Base-by-base conservation (phyloP, 2,797 vertebrate species). In the Cyclura pinguis region DNA sequence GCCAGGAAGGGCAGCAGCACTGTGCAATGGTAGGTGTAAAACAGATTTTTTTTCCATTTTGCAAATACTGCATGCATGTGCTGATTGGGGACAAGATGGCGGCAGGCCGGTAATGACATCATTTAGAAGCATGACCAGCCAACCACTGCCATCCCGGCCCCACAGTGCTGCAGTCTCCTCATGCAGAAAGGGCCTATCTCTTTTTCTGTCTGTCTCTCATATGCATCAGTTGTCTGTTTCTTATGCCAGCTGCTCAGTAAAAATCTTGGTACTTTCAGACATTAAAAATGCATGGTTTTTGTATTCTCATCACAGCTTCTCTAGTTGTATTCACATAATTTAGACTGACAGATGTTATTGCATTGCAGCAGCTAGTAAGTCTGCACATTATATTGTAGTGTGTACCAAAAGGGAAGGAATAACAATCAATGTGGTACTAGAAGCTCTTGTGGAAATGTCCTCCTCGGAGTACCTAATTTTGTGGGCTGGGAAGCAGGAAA, bases 191-290 rank as follows among this genome's bases (percentile, higher is more conserved):
- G 18, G 57, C 16, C 59, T 62, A 62, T 64, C 22, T 64, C 22
- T 6, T 64, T 24, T 18, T 64, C 24, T 9, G 6, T 67, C 64
- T 32, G 1, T 69, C 29, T 84, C 62, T 22, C 29, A 52, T 20
- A 35, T 20, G n/a, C 59, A 72, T 24, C 67, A 52, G 16, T 10
- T 20, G 91, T 93, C 1, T 91, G 93, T 38, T 88, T 91, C 80
- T 2, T 12, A 67, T 76, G 59, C 86, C 35, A 89, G 67, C 76
- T 73, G 2, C 50, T 93, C 89, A 64, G n/a, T 1, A 90, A 38
- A 85, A 1, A 2, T 72, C 38, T 80, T 50, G 18, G 10, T 73
- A 18, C 6, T 1, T 27, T 29, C 72, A 90, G 38, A 6, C 50
- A 80, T 22, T 80, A 76, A 74, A 84, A 86, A 8, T 9, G 24